Evolutionary conservation across 2,113 vertebrate genomes (phyloP).

Genomic region (Ia io): DNA sequence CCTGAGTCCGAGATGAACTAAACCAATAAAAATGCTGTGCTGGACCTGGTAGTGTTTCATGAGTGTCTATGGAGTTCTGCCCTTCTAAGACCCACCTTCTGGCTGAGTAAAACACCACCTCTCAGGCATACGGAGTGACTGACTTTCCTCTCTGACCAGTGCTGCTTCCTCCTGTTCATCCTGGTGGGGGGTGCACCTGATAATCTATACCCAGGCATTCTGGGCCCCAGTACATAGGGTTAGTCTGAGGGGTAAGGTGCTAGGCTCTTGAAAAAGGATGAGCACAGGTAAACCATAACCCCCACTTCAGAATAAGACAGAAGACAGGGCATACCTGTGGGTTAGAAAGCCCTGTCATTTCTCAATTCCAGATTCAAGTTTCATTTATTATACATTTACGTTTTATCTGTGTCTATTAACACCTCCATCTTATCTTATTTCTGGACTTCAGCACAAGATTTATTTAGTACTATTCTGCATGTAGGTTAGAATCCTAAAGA

Average conservation of each 20-base stretch:
- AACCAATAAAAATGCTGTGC: slow-evolving; percentile 40
- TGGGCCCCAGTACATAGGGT: rapidly evolving
- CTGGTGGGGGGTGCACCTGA: rapidly evolving
- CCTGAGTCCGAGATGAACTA: not conserved
- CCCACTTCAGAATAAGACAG: not conserved
- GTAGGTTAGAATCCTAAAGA: not conserved
- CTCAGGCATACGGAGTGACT: rapidly evolving
- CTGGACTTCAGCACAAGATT: not conserved
- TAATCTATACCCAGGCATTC: no score
- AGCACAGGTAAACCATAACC: rapidly evolving
- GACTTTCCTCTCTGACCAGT: not conserved
- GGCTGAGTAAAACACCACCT: not conserved
- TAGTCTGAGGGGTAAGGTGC: not conserved
- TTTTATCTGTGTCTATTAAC: not conserved
- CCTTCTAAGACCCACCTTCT: not conserved
- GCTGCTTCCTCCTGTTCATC: not conserved
- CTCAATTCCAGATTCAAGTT: not conserved
- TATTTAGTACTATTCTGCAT: not conserved
- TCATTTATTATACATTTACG: not conserved
- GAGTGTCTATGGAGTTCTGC: not conserved
- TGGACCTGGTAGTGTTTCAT: not conserved
- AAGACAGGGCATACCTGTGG: not conserved
- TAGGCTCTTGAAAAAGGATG: not conserved
- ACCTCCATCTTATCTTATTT: not conserved
- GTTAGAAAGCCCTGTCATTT: not conserved